Evolutionary conservation across 2,888 invertebrate genomes (phyloP), one percentile per base, ranked within the genome.

Genomic region (Hydropsyche betteni): DNA sequence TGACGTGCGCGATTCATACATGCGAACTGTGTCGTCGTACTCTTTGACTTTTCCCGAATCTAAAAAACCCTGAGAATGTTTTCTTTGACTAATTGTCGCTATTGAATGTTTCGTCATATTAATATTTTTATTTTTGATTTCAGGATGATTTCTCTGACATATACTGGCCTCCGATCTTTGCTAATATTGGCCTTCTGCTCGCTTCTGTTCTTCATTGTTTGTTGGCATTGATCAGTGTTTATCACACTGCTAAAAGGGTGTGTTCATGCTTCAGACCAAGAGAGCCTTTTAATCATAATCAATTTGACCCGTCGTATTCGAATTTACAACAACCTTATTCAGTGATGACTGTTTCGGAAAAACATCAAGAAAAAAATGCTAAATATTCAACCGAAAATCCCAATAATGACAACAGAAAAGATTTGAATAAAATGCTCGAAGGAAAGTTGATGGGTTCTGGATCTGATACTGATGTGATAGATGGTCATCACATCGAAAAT

Each of bases 121-220:
- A 12, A 64, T 34, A 64, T 64, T 64, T n/a, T 44, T 33, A 44
- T 34, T 69, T 69, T 69, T 34, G 16, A 73, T 84, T 81, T 73
- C 86, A 86, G 83, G 89, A 88, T 82, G 89, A 82, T 81, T 86
- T 87, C 77, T 80, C 86, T 85, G 86, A 84, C 84, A 79, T 87
- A 61, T 79, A 68, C 38, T 90, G 90, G 90, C 87, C 89, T 1
- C 89, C 90, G 0, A 86, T 92, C 68, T 83, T 91, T 38, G 88
- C 90, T 10, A 91, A 91, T 84, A 87, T 90, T 75, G 90, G 89
- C 0, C 84, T 92, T 5, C 86, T 92, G 69, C 85, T 91, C 78
- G 86, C 89, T 33, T 89, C 90, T 8, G 83, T 86, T 0, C 84
- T 89, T 16, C 90, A 91, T 83, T 90, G 89, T 81, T 81, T 89